phyloP scores from a whole-genome alignment of 2,113 vertebrate genomes.

The Psephotus haematonotus region DNA sequence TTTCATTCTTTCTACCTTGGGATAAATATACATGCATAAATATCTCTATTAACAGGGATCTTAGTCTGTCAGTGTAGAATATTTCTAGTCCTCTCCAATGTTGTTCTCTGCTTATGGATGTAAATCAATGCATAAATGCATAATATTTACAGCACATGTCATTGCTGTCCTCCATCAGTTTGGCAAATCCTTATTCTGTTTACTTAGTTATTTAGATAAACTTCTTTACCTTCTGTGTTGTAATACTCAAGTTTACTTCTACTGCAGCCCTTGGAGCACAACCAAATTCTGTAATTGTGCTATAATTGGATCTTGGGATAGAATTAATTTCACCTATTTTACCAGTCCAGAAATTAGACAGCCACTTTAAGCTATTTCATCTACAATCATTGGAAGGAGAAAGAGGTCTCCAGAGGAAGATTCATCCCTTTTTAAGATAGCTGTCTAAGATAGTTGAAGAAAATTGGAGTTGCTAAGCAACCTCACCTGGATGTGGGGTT shows the following conservation, averaged over 20 bases:
- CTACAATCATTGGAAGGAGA: background rate
- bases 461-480: constrained; percentile 59
- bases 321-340: background rate
- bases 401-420: constrained; percentile 9
- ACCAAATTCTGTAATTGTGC: background rate
- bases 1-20: background rate
- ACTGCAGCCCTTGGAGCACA: background rate
- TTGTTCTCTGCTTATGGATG: background rate
- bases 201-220: background rate
- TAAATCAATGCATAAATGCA: background rate
- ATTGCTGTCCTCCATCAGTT: background rate
- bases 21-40: background rate
- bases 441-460: constrained; percentile 2
- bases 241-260: background rate
- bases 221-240: background rate
- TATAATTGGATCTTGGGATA: background rate
- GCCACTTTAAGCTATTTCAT: background rate
- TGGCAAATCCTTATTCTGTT: background rate
- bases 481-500: background rate
- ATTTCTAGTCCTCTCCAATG: background rate
- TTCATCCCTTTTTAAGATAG: constrained; percentile 11
- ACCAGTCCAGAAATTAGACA: background rate
- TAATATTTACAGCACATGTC: background rate
- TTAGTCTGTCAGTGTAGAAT: background rate
- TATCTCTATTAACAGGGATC: background rate